A percentile compares a stretch with the other conserved stretches of the same genome.
These are phyloP conservation scores for Heliopora coerulea DNA, from an alignment of 92 coral and sea anemone genomes.

Conservation along the genomic window DNA sequence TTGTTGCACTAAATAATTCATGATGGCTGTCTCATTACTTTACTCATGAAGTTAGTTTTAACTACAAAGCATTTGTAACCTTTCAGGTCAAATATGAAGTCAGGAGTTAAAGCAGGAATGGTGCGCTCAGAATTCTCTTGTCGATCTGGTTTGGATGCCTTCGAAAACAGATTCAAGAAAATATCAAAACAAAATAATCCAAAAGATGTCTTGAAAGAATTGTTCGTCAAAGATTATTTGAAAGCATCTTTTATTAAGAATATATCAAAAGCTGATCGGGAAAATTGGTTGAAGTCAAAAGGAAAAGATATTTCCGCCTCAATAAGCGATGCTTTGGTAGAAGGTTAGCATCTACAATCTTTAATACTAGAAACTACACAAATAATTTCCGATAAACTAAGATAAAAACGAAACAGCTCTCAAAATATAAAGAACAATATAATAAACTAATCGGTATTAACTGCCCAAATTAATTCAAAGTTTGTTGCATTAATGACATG, in stretches of 20 bases:
- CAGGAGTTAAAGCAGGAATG: conserved; percentile 83
- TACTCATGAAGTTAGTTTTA: too few species aligned
- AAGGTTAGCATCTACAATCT: conserved; percentile 3
- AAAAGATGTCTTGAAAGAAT: conserved; percentile 2
- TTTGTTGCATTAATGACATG: too few species aligned
- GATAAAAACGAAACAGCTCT: too few species aligned
- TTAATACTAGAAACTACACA: not conserved
- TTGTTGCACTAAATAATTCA: too few species aligned
- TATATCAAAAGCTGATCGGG: conserved; percentile 8
- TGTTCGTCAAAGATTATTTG: not conserved
- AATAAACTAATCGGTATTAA: too few species aligned
- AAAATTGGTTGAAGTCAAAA: conserved; percentile 7
- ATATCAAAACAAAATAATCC: conserved; percentile 17
- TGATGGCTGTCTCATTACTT: too few species aligned
- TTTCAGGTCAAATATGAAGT: conserved; percentile 56
- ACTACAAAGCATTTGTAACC: too few species aligned
- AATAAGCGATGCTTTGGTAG: conserved; percentile 18
- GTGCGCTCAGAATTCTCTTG: conserved; percentile 83
- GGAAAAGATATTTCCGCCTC: conserved; percentile 16
- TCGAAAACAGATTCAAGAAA: conserved; percentile 31
- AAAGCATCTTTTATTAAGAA: not conserved
- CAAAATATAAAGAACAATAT: too few species aligned
- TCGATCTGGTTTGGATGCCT: conserved; percentile 67
- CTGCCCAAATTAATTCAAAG: too few species aligned
- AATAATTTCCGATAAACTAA: too few species aligned